Evolutionary conservation across 2,888 invertebrate species (phyloP), one percentile per base, ranked within the genome.

Genomic region (Ochropleura leucogaster): DNA sequence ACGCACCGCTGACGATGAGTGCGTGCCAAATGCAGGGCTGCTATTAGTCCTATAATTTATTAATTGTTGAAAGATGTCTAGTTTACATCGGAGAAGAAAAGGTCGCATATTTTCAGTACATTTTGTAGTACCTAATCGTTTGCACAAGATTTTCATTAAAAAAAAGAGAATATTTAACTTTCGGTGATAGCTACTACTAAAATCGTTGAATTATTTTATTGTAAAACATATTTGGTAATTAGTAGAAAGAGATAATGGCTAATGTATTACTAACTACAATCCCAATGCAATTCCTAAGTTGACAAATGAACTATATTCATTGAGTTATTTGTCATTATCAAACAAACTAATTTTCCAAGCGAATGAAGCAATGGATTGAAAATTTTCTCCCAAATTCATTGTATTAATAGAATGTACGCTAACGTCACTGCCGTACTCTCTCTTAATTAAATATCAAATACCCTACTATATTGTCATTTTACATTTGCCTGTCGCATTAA

Each of bases 1-100:
- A 91, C 90, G 92, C 90, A 89, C 87, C 88, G 87, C 53, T 87
- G 87, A 70, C 79, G 83, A 82, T 85, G 87, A 89, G 88, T 89
- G 89, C 87, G 87, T 84, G 88, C 80, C 85, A 88, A 79, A 47
- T 64, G 20, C 69, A 87, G 85, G 84, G 87, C 57, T 85, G 51
- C 20, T 77, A 68, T 53, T 64, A 72, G 16, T 46, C 62, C 49
- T 46, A 70, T 57, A 57, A 40, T 63, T n/a, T 51, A 51, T 18
- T 53, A 63, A 67, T 76, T 51, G 49, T 80, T 71, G 10, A 20
- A 40, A 60, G 30, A 49, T 62, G 9, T 44, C 20, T 18, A 10
- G 30, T 49, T 51, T 64, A 46, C 20, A 6, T 53, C 42, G 4
- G 9, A 47, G 9, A 16, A 65, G 0, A 30, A 30, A 30, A 30